Evolutionary conservation across 2,113 vertebrate species (phyloP), one percentile per base, ranked within the genome.

Genomic region (Rafetus swinhoei): DNA sequence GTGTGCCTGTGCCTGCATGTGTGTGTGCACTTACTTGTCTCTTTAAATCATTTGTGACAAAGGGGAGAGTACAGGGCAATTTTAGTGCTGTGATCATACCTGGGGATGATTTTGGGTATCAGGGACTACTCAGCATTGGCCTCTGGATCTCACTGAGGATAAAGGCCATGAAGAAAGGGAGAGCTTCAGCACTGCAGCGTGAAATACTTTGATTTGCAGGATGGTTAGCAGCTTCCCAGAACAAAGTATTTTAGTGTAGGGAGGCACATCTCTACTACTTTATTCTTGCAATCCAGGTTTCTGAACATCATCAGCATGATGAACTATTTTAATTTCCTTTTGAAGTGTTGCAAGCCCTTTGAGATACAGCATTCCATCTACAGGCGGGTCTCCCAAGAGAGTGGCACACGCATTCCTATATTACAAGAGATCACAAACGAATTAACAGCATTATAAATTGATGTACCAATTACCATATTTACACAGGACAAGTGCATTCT

Each of bases 391-490:
- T 96, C 59, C 32, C 52, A 83, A 94, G 86, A 93, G 81, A 96
- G 16, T 10, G 87, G 52, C 29, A 82, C n/a, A 82, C n/a, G 60
- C 85, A 32, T 83, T 86, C 72, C 65, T 86, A 16, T 91, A 59
- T 91, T 92, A 88, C 82, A 87, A 94, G 85, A 82, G 90, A 95
- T 88, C 95, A 56, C n/a, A 93, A 0, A 3, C 95, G 88, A 97
- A 97, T 97, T 96, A 97, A 94, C 85, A 94, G 32, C 55, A 96
- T 97, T 97, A 86, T 45, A 94, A 81, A 92, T 96, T 96, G 96
- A 97, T 95, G 69, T 97, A 88, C 52, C 50, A 95, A 96, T 97
- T 97, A 96, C 54, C 95, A 81, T 95, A 96, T 97, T 97, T 97
- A 93, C 85, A 94, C 25, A 92, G 79, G 84, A 90, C 84, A 88